phyloP scores from a whole-genome alignment of 2,797 vertebrate genomes.

The Falco rusticolus region DNA sequence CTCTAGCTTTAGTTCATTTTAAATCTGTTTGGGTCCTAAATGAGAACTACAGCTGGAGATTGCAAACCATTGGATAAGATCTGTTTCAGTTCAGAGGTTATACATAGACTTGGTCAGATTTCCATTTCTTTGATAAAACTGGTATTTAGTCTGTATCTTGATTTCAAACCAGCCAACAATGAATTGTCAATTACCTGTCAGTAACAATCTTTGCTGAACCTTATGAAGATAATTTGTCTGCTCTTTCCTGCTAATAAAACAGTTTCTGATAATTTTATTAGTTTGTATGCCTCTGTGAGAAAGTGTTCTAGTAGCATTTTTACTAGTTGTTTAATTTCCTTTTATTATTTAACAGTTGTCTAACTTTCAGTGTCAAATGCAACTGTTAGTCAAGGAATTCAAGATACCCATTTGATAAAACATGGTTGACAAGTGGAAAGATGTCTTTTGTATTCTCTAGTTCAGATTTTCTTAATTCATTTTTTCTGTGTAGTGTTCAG shows the following conservation, averaged over 20 bases:
- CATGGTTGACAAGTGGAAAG: not conserved
- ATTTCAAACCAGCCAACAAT: not conserved
- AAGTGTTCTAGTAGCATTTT: not conserved
- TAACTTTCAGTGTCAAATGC: not conserved
- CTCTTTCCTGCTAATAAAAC: not conserved
- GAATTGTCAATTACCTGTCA: not conserved
- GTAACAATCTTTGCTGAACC: not conserved
- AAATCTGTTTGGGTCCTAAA: not conserved
- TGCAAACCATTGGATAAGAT: not conserved
- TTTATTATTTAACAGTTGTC: not conserved
- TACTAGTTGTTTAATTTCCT: not conserved
- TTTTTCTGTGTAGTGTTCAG: not conserved
- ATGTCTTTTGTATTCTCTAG: not conserved
- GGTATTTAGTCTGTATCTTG: not conserved
- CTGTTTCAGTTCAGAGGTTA: not conserved
- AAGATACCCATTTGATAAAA: not conserved
- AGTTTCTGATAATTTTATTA: not conserved
- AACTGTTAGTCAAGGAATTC: not conserved
- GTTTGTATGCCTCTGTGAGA: not conserved
- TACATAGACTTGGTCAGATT: not conserved
- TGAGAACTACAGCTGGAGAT: not conserved
- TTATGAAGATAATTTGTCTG: not conserved
- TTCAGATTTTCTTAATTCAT: not conserved
- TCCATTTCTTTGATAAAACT: not conserved
- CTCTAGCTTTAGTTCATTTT: not conserved